These are phyloP conservation scores for Mastigias papua DNA, from an alignment of 30 jellyfish, hydroid and myxozoan genomes.

Conservation along the genomic window DNA sequence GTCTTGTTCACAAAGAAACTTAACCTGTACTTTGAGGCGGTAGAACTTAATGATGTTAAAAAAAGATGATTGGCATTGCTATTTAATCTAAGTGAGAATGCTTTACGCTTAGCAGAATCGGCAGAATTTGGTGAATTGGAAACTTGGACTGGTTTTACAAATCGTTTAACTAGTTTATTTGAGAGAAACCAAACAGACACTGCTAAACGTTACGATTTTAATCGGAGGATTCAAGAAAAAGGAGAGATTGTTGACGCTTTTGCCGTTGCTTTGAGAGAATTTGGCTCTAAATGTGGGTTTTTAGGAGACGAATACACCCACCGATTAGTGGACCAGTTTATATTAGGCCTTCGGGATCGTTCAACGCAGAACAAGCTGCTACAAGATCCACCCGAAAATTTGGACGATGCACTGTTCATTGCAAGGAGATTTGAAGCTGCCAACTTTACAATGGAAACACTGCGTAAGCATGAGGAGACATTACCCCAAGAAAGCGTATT, in stretches of 20 bases:
- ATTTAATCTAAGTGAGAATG: constrained; percentile 6
- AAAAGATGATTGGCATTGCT: not conserved
- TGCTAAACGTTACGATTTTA: not conserved
- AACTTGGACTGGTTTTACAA: not conserved
- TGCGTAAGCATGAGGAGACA: constrained; percentile 1
- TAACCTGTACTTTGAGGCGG: not conserved
- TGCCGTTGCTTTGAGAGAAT: not conserved
- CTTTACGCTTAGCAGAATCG: constrained; percentile 12
- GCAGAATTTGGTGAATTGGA: not conserved
- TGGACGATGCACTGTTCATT: not conserved
- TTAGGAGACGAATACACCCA: constrained; percentile 1
- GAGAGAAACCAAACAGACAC: not conserved
- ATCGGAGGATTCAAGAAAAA: not conserved
- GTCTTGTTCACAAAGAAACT: constrained; percentile 5
- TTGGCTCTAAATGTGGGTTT: constrained; percentile 5
- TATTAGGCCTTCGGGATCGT: not conserved
- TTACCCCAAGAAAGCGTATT: not conserved
- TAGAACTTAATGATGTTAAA: constrained; percentile 5
- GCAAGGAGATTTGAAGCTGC: not conserved
- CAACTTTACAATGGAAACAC: not conserved
- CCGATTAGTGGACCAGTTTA: constrained; percentile 3
- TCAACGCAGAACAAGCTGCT: not conserved
- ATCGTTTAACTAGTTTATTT: not conserved
- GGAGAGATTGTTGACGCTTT: not conserved
- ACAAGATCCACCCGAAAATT: not conserved